These are phyloP conservation scores for Plumapathes pennacea DNA, from an alignment of 92 coral and sea anemone species.

Conservation along the genomic window DNA sequence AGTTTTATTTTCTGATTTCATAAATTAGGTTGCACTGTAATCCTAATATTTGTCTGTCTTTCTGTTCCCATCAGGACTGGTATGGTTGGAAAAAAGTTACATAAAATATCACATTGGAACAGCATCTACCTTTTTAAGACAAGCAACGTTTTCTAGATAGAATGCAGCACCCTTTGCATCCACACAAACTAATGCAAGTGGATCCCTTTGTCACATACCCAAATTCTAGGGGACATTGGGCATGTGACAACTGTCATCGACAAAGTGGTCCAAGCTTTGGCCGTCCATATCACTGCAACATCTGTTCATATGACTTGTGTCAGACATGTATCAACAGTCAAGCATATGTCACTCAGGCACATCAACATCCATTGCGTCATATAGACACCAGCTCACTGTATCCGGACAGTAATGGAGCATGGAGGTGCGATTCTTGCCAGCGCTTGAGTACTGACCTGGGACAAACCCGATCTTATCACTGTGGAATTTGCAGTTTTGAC, in stretches of 20 bases:
- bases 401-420: slow-evolving; percentile 32
- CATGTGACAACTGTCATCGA: slow-evolving; percentile 66
- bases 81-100: too few species aligned
- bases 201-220: slow-evolving; percentile 47
- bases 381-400: slow-evolving; percentile 38
- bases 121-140: too few species aligned
- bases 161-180: slow-evolving; percentile 38
- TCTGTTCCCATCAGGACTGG: too few species aligned
- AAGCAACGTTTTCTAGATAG: too few species aligned
- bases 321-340: slow-evolving; percentile 24
- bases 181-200: slow-evolving; percentile 31
- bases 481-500: slow-evolving; percentile 63
- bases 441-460: slow-evolving; percentile 21
- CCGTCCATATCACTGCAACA: slow-evolving; percentile 59
- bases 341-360: slow-evolving; percentile 17
- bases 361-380: slow-evolving; percentile 49
- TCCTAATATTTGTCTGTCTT: too few species aligned
- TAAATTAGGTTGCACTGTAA: too few species aligned
- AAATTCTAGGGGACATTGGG: slow-evolving; percentile 60
- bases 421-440: slow-evolving; percentile 75
- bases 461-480: slow-evolving; percentile 56
- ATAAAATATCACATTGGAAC: too few species aligned
- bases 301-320: slow-evolving; percentile 70
- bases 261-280: slow-evolving; percentile 10
- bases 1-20: too few species aligned